Percentiles rank a stretch among this genome's conserved stretches.
Conservation (phyloP, 2,888 invertebrate species). For the Tinea semifulvella region DNA sequence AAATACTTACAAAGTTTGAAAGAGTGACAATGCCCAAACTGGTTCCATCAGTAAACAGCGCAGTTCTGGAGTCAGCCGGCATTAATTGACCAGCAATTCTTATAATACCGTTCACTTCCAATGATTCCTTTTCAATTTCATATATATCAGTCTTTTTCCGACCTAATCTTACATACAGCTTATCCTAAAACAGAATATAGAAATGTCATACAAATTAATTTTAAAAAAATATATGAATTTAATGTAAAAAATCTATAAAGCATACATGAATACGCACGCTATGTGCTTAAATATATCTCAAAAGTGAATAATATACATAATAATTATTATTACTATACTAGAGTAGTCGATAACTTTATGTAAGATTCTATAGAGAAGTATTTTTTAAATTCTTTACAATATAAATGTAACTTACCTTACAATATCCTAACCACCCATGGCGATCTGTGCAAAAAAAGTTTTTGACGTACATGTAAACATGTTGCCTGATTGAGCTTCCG, state of each 20-base stretch:
- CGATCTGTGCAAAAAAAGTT: constrained; percentile 82
- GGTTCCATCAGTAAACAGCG: constrained; percentile 53
- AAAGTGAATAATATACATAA: too few relatives aligned
- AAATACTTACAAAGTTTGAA: constrained; percentile 43
- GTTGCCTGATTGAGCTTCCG: constrained; percentile 91
- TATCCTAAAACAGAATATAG: constrained; percentile 68
- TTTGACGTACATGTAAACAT: constrained; percentile 83
- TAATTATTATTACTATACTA: too few relatives aligned
- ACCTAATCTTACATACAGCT: constrained; percentile 79
- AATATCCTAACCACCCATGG: constrained; percentile 86
- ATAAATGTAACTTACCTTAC: constrained; percentile 68
- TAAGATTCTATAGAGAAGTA: too few relatives aligned
- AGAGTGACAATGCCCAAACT: constrained; percentile 61
- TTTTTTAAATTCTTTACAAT: too few relatives aligned
- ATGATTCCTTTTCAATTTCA: constrained; percentile 50
- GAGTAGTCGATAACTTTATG: too few relatives aligned
- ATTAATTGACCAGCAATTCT: constrained; percentile 35
- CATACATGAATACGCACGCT: too few relatives aligned
- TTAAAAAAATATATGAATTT: not conserved
- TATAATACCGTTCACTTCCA: constrained; percentile 41
- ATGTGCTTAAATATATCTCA: too few relatives aligned
- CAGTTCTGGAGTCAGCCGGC: constrained; percentile 42
- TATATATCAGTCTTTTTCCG: constrained; percentile 55
- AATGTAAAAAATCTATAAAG: not conserved
- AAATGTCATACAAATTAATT: not conserved